Conservation (phyloP, 1,140 invertebrate genomes). For the Asbolus verrucosus region DNA sequence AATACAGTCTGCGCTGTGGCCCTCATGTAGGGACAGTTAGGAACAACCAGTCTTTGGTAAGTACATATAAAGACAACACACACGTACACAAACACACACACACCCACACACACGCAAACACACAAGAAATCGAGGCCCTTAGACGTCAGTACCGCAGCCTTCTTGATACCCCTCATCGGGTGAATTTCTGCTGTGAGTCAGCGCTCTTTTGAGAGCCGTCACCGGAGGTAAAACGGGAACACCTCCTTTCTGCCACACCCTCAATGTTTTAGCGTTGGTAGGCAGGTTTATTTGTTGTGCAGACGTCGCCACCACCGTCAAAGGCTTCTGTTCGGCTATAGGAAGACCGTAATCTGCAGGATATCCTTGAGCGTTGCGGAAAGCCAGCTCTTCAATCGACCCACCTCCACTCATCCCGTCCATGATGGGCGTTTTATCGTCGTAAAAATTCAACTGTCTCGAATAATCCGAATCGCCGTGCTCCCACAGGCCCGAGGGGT, state of each 20-base stretch:
- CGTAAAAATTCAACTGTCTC: conserved; percentile 65
- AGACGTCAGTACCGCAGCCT: conserved; percentile 91
- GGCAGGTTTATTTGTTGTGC: conserved; percentile 62
- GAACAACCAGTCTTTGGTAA: conserved; percentile 61
- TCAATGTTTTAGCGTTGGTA: conserved; percentile 79
- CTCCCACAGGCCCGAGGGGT: conserved; percentile 79
- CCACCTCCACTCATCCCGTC: conserved; percentile 71
- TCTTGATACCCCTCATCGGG: conserved; percentile 93
- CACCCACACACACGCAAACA: too few relatives aligned
- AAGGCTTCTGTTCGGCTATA: conserved; percentile 68
- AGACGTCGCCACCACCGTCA: conserved; percentile 54
- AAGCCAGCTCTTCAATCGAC: conserved; percentile 65
- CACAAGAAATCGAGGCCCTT: conserved; percentile 58
- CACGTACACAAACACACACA: too few relatives aligned
- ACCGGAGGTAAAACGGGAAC: conserved; percentile 86
- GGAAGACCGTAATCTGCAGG: conserved; percentile 84
- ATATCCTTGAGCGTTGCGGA: conserved; percentile 72
- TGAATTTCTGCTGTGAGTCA: conserved; percentile 83
- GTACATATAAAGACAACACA: background rate
- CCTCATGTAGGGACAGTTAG: conserved; percentile 48
- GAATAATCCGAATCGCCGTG: conserved; percentile 62
- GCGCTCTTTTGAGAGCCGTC: conserved; percentile 81
- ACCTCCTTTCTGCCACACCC: conserved; percentile 86
- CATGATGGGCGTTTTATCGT: conserved; percentile 82
- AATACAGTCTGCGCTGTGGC: conserved; percentile 3